Evolutionary conservation across 1,140 invertebrate genomes (phyloP).

Genomic region (Condylostylus longicornis): DNA sequence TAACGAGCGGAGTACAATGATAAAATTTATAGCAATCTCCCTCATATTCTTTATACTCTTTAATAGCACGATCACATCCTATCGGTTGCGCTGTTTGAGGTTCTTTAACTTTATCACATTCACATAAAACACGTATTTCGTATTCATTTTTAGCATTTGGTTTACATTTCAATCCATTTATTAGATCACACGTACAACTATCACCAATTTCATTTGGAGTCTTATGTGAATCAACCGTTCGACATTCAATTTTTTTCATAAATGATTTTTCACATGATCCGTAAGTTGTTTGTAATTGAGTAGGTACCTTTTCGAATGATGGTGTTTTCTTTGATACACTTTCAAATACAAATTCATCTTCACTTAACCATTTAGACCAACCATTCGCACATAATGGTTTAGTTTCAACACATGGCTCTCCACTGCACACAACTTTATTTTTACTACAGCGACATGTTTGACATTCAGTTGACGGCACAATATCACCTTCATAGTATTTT

Average conservation of each 20-base stretch:
- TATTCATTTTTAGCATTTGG: slow-evolving; percentile 48
- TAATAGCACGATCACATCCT: slow-evolving; percentile 18
- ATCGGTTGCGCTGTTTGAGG: slow-evolving; percentile 10
- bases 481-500: slow-evolving; percentile 59
- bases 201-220: slow-evolving; percentile 50
- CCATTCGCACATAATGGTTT: slow-evolving; percentile 41
- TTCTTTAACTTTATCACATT: slow-evolving; percentile 35
- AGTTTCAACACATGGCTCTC: slow-evolving; percentile 41
- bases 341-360: slow-evolving; percentile 31
- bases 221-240: slow-evolving; percentile 44
- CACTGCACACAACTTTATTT: slow-evolving; percentile 49
- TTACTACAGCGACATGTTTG: slow-evolving; percentile 57
- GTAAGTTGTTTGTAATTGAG: slow-evolving; percentile 21
- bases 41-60: slow-evolving; percentile 33
- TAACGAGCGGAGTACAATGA: slow-evolving; percentile 34
- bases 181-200: slow-evolving; percentile 56
- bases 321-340: slow-evolving; percentile 15
- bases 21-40: slow-evolving; percentile 44
- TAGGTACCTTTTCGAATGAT: too few species aligned
- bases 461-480: slow-evolving; percentile 56
- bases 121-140: slow-evolving; percentile 54
- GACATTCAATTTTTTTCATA: slow-evolving; percentile 59
- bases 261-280: slow-evolving; percentile 28
- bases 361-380: slow-evolving; percentile 63
- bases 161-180: slow-evolving; percentile 51